These are phyloP conservation scores for Nesoenas mayeri DNA, from an alignment of 2,113 vertebrate species.

Conservation along the genomic window DNA sequence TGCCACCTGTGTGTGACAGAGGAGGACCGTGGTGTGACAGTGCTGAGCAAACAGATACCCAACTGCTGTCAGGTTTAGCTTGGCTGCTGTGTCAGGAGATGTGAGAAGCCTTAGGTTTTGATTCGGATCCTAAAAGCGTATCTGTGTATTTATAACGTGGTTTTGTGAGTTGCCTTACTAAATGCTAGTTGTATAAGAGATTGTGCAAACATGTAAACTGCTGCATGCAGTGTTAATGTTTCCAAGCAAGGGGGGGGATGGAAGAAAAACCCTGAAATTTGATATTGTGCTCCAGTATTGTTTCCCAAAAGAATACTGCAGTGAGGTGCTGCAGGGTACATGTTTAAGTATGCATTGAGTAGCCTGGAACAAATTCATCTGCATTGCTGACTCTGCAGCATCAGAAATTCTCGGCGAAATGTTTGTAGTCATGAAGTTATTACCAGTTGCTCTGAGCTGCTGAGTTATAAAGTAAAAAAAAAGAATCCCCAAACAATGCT, in stretches of 20 bases:
- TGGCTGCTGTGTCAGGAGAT: not conserved
- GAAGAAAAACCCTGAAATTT: not conserved
- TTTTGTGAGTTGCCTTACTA: not conserved
- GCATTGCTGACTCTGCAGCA: constrained; percentile 8
- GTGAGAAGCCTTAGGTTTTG: not conserved
- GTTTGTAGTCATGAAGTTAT: constrained; percentile 10
- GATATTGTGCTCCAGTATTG: not conserved
- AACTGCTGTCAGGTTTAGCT: not conserved
- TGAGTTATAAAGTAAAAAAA: not conserved
- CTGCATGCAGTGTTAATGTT: not conserved
- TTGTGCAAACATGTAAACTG: not conserved
- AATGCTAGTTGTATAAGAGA: not conserved
- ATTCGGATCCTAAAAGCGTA: not conserved
- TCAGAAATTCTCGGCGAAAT: not conserved
- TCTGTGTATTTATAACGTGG: not conserved
- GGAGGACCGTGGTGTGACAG: rapidly evolving
- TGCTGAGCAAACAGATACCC: not conserved
- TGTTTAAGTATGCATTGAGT: not conserved
- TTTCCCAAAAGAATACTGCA: not conserved
- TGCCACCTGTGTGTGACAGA: not conserved
- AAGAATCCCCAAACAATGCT: constrained; percentile 20
- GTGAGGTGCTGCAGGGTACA: not conserved
- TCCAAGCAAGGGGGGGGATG: not conserved
- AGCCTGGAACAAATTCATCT: not conserved
- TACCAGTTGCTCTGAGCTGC: not conserved